These are phyloP conservation scores for Corythornis vintsioides DNA, from an alignment of 2,113 vertebrate species.

Conservation along the genomic window DNA sequence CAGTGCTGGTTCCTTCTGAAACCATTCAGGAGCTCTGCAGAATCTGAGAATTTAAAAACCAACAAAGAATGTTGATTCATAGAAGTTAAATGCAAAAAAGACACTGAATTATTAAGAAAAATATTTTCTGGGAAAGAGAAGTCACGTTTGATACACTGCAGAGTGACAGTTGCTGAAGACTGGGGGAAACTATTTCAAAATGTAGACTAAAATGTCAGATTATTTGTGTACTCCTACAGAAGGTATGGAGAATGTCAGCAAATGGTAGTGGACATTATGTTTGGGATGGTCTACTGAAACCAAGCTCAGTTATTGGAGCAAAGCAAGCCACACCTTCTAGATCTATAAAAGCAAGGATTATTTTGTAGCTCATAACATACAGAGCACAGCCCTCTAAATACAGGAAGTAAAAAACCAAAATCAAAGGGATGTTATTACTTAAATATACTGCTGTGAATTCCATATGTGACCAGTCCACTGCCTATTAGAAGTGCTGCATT, in stretches of 20 bases:
- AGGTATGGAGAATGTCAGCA: background rate
- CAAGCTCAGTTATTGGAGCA: background rate
- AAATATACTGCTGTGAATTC: background rate
- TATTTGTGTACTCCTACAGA: background rate
- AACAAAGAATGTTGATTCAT: background rate
- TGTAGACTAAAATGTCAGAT: background rate
- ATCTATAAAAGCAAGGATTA: background rate
- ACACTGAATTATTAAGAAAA: background rate
- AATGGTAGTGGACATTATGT: background rate
- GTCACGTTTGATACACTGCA: background rate
- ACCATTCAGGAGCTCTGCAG: slow-evolving; percentile 9
- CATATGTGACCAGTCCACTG: background rate
- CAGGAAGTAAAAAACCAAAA: background rate
- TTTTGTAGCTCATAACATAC: background rate
- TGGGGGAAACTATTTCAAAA: background rate
- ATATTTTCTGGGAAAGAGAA: background rate
- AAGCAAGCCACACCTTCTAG: background rate
- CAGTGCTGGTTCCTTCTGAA: slow-evolving; percentile 17
- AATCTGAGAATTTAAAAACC: background rate
- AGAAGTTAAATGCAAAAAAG: background rate
- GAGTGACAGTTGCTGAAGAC: background rate
- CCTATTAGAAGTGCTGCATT: background rate
- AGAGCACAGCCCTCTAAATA: background rate
- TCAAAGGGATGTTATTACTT: background rate
- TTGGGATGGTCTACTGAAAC: background rate